Evolutionary conservation across 1,140 invertebrate species (phyloP).

Genomic region (Ostrea edulis): DNA sequence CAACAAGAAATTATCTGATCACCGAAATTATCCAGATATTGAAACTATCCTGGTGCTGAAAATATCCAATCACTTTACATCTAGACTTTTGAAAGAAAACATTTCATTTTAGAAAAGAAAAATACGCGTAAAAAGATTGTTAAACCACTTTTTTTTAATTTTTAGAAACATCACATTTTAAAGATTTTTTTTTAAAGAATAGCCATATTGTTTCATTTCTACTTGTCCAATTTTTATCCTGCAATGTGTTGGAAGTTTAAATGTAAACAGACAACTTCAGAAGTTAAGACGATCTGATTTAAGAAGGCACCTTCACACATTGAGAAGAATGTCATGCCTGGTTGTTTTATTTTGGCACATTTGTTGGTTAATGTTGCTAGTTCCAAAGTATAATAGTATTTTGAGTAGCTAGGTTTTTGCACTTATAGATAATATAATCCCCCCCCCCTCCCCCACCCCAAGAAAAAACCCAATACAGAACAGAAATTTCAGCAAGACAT

Average conservation of each 20-base stretch:
- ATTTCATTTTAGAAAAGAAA: background rate
- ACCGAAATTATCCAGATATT: background rate
- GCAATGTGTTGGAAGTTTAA: too few species aligned
- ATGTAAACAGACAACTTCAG: too few species aligned
- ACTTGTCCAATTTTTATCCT: too few species aligned
- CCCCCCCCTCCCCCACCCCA: too few species aligned
- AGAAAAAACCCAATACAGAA: background rate
- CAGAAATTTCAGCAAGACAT: background rate
- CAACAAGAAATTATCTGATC: background rate
- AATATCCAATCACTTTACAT: too few species aligned
- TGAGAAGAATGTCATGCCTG: too few species aligned
- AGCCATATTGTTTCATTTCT: too few species aligned
- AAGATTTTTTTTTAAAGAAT: too few species aligned
- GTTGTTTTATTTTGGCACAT: background rate
- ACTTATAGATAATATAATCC: background rate
- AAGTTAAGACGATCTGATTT: too few species aligned
- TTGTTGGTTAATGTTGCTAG: background rate
- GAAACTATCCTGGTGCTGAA: background rate
- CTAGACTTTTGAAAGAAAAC: background rate
- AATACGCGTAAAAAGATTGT: background rate
- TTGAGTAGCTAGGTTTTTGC: background rate
- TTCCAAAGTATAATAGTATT: background rate
- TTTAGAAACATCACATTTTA: too few species aligned
- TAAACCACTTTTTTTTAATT: background rate
- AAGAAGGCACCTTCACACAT: too few species aligned